Percentiles rank a stretch among this genome's conserved stretches.
Evolutionary conservation across 2,797 vertebrate species (phyloP).

Genomic region (Chromobotia macracanthus): DNA sequence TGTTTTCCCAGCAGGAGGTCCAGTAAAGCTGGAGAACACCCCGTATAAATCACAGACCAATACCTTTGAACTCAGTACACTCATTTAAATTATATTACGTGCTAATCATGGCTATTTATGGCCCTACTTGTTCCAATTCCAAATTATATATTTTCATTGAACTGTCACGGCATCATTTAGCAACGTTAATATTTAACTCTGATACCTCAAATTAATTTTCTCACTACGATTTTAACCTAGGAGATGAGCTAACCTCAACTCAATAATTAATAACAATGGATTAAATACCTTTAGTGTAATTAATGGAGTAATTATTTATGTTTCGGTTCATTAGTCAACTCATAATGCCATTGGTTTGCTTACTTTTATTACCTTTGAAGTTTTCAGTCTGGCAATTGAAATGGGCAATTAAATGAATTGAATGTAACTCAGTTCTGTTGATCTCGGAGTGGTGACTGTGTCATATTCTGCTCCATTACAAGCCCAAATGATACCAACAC

Average conservation of each 20-base stretch:
- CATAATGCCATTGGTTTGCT: conserved; percentile 68
- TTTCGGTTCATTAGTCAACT: conserved; percentile 77
- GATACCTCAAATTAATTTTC: conserved; percentile 52
- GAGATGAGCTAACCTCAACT: conserved; percentile 50
- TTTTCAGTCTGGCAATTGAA: conserved; percentile 19
- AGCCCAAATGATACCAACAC: conserved; percentile 49
- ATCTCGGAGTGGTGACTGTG: conserved; percentile 53
- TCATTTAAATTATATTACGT: conserved; percentile 13
- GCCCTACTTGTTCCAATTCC: conserved; percentile 16
- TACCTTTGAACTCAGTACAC: conserved; percentile 39
- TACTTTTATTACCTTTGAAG: conserved; percentile 52
- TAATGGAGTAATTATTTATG: conserved; percentile 80
- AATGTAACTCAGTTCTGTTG: conserved; percentile 44
- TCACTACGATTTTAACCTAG: conserved; percentile 42
- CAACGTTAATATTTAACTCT: conserved; percentile 48
- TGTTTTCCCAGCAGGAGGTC: conserved; percentile 30
- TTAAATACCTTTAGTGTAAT: conserved; percentile 63
- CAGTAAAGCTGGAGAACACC: too few relatives aligned
- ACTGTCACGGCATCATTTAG: conserved; percentile 48
- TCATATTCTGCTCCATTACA: conserved; percentile 58
- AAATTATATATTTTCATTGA: conserved; percentile 45
- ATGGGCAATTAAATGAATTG: conserved; percentile 47
- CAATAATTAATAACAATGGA: conserved; percentile 61
- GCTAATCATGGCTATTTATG: conserved; percentile 32
- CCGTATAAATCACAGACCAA: background rate